phyloP scores from a whole-genome alignment of 2,113 vertebrate genomes.

The Lynx canadensis region DNA sequence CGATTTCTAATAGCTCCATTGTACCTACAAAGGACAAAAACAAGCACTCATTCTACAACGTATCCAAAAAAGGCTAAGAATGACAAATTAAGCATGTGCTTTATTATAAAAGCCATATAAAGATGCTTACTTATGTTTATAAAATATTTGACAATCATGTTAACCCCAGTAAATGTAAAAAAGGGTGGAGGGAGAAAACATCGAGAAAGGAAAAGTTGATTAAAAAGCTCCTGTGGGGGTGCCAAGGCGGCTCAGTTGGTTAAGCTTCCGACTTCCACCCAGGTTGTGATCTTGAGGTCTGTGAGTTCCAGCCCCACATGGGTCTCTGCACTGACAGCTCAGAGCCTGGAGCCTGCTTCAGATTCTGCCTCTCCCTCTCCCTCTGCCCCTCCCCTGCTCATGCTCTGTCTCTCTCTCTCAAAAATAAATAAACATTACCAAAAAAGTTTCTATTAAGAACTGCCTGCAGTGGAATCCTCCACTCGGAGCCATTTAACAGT shows the following conservation, averaged over 20 bases:
- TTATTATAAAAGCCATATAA: constrained; percentile 5
- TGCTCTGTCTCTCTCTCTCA: no score
- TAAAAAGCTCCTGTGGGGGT: background rate
- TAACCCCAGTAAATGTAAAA: background rate
- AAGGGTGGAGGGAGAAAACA: background rate
- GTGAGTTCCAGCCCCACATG: no score
- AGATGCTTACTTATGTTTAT: background rate
- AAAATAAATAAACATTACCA: background rate
- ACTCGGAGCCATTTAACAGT: background rate
- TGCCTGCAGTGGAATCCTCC: background rate
- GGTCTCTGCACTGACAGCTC: no score
- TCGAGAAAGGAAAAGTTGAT: background rate
- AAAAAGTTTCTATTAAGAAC: background rate
- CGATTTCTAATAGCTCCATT: constrained; percentile 85
- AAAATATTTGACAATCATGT: background rate
- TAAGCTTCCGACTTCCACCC: background rate
- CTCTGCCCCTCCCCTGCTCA: no score
- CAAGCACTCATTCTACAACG: background rate
- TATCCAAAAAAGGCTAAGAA: background rate
- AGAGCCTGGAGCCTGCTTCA: no score
- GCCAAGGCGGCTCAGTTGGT: background rate
- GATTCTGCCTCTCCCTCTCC: no score
- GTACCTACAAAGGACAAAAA: constrained; percentile 81
- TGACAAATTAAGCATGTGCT: background rate
- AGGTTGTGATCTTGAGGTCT: background rate